Percentiles rank a stretch among this genome's conserved stretches.
Evolutionary conservation across 2,797 vertebrate genomes (phyloP).

Genomic region (Antennarius maculatus): DNA sequence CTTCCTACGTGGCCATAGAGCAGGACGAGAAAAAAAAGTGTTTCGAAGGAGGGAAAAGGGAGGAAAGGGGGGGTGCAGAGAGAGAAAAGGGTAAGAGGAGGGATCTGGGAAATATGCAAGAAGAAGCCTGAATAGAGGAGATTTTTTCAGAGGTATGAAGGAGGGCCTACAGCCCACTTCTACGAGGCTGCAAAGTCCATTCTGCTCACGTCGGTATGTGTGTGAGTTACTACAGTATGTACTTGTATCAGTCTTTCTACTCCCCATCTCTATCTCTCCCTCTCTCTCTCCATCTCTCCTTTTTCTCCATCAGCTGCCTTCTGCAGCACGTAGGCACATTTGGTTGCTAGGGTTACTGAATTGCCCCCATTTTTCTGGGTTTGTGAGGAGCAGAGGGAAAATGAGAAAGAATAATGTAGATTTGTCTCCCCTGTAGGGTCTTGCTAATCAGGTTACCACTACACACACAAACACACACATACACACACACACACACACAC

Average conservation of each 20-base stretch:
- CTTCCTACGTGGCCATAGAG: constrained; percentile 56
- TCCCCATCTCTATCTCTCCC: constrained; percentile 30
- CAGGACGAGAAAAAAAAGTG: constrained; percentile 33
- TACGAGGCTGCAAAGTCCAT: constrained; percentile 6
- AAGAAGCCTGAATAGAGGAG: constrained; percentile 23
- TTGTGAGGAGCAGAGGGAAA: constrained; percentile 71
- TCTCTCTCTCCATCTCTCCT: constrained; percentile 18
- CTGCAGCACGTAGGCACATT: constrained; percentile 68
- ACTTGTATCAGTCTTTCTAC: constrained; percentile 38
- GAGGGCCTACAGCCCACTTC: constrained; percentile 23
- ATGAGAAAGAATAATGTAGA: constrained; percentile 72
- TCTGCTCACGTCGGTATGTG: constrained; percentile 23
- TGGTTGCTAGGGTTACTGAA: constrained; percentile 80
- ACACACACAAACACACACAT: constrained; percentile 4
- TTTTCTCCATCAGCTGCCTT: constrained; percentile 68
- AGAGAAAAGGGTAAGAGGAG: constrained; percentile 26
- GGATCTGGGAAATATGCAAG: constrained; percentile 34
- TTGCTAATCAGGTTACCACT: constrained; percentile 72
- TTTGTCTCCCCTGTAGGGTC: constrained; percentile 68
- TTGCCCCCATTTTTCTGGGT: constrained; percentile 80
- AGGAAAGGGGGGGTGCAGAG: not conserved
- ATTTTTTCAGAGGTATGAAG: constrained; percentile 17
- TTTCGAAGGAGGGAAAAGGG: constrained; percentile 31
- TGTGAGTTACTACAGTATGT: constrained; percentile 34
- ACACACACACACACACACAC: constrained; percentile 20